Percentiles rank a stretch among this genome's conserved stretches.
phyloP scores from a whole-genome alignment of 53 echinoderm and acorn worm genomes.

The Patiria pectinifera region DNA sequence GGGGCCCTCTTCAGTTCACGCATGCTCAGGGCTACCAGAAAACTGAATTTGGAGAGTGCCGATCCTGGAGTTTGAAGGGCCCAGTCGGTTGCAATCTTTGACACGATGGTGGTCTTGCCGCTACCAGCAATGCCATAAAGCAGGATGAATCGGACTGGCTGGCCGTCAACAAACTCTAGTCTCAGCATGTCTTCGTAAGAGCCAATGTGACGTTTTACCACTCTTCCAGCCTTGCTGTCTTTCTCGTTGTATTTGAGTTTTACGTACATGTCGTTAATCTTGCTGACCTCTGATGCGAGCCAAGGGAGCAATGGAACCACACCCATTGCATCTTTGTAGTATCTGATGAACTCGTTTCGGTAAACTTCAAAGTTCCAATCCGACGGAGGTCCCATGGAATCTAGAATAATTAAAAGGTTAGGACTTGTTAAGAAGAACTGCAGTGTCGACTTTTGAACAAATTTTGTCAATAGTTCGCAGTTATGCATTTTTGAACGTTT shows the following conservation, averaged over 20 bases:
- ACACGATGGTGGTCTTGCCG: conserved; percentile 63
- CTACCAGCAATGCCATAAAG: conserved; percentile 51
- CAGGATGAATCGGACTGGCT: conserved; percentile 13
- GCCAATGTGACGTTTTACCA: neutral
- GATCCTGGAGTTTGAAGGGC: neutral
- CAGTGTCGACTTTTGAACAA: too few relatives aligned
- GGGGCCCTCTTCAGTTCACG: conserved; percentile 25
- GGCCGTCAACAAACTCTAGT: neutral
- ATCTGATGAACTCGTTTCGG: conserved; percentile 36
- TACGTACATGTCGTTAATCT: conserved; percentile 32
- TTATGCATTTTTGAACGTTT: too few relatives aligned
- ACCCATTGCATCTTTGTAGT: conserved; percentile 38
- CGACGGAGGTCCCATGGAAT: neutral
- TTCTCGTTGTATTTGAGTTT: neutral
- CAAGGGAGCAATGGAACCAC: conserved; percentile 57
- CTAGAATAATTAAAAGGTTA: neutral
- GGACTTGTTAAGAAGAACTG: too few relatives aligned
- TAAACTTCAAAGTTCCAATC: neutral
- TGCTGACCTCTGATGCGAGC: conserved; percentile 15
- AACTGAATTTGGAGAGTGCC: neutral
- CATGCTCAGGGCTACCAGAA: conserved; percentile 56
- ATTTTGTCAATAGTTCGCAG: too few relatives aligned
- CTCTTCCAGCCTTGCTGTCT: neutral
- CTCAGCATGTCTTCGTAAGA: conserved; percentile 20
- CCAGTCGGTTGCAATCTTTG: conserved; percentile 68